Conservation (phyloP, 2,888 invertebrate genomes). For the Erpobdella octoculata region DNA sequence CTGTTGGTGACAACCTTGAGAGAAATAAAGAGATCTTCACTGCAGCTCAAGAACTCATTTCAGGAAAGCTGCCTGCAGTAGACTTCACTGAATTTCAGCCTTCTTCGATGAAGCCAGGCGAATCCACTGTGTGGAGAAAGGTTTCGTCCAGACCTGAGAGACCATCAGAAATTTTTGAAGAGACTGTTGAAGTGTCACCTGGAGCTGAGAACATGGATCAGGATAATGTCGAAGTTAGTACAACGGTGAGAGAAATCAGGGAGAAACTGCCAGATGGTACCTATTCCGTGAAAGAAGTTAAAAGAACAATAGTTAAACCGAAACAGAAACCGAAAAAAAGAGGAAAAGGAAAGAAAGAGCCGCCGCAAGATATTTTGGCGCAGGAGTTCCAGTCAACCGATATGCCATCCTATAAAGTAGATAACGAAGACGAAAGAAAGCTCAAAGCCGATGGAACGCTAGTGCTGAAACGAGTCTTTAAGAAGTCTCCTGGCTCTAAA, state of each 20-base stretch:
- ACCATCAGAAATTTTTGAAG: conserved; percentile 14
- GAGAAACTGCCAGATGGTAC: not conserved
- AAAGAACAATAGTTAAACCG: conserved; percentile 17
- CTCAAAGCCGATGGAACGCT: not conserved
- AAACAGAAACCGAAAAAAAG: no score
- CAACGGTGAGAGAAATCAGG: not conserved
- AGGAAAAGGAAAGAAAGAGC: not conserved
- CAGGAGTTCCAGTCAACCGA: not conserved
- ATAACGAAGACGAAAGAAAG: not conserved
- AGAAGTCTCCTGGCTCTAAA: not conserved
- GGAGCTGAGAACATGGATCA: not conserved
- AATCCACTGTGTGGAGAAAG: not conserved
- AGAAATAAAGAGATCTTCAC: not conserved
- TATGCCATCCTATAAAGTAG: conserved; percentile 8
- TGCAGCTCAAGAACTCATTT: not conserved
- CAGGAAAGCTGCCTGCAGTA: not conserved
- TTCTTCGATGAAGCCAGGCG: not conserved
- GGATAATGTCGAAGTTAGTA: not conserved
- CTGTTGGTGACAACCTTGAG: not conserved
- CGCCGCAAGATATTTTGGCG: not conserved
- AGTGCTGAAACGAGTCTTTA: conserved; percentile 8
- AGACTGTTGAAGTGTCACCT: not conserved
- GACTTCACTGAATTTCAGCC: not conserved
- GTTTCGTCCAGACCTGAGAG: not conserved
- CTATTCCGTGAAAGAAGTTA: not conserved